Evolutionary conservation across 2,888 invertebrate genomes (phyloP).

Genomic region (Caenorhabditis sp.): DNA sequence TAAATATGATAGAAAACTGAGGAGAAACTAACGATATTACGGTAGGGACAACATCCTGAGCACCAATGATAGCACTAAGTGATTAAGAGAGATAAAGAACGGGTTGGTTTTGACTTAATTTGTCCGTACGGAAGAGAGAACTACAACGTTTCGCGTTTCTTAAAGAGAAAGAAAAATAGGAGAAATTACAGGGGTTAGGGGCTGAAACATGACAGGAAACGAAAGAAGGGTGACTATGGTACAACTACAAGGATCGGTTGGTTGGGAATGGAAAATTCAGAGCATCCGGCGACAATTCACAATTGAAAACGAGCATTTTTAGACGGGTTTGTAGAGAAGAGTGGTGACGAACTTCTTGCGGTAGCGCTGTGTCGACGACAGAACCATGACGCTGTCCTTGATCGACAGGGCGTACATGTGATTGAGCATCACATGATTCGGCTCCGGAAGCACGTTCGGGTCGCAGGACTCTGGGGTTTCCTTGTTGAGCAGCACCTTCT

Average conservation of each 20-base stretch:
- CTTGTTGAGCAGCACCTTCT: constrained; percentile 94
- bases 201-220: not conserved
- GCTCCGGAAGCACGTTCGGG: constrained; percentile 97
- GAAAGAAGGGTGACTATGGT: not conserved
- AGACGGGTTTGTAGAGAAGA: constrained; percentile 92
- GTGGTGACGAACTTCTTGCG: constrained; percentile 99
- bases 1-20: not conserved
- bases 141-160: constrained; percentile 60
- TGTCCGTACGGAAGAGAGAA: constrained; percentile 2
- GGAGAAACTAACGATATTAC: not conserved
- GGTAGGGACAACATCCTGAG: too few relatives aligned
- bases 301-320: too few relatives aligned
- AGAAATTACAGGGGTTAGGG: not conserved
- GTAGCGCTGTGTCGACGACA: constrained; percentile 98
- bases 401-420: constrained; percentile 98
- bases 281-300: not conserved
- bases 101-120: not conserved
- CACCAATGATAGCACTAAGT: too few relatives aligned
- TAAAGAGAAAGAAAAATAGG: constrained; percentile 11
- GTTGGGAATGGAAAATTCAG: not conserved
- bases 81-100: not conserved
- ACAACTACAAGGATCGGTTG: not conserved
- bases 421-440: constrained; percentile 99
- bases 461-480: constrained; percentile 98
- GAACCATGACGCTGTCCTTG: constrained; percentile 99